These are phyloP conservation scores for Pemphredon lugubris DNA, from an alignment of 2,888 invertebrate genomes.

Conservation along the genomic window DNA sequence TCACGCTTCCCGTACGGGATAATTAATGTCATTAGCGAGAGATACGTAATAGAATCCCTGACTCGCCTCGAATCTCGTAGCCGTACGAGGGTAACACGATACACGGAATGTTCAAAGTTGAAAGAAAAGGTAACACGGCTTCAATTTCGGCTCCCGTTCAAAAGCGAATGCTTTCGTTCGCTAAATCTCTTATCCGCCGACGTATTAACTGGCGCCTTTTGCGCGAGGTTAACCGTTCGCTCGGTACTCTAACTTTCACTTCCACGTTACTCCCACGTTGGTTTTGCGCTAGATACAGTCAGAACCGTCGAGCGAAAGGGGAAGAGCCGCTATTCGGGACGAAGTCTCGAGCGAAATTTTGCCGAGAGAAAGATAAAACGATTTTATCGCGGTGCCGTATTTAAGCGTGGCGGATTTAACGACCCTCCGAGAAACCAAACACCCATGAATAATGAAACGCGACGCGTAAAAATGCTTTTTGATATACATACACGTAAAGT, in stretches of 20 bases:
- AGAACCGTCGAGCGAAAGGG: slow-evolving; percentile 35
- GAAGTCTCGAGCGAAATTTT: slow-evolving; percentile 35
- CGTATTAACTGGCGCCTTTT: slow-evolving; percentile 51
- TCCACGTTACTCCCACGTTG: slow-evolving; percentile 72
- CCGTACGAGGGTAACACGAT: no score
- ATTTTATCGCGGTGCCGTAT: slow-evolving; percentile 35
- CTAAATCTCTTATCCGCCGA: slow-evolving; percentile 41
- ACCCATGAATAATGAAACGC: no score
- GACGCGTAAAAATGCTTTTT: no score
- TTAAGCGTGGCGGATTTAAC: slow-evolving; percentile 1
- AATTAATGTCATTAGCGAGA: no score
- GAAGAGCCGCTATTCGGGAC: slow-evolving; percentile 59
- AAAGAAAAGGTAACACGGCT: background rate
- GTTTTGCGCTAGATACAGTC: slow-evolving; percentile 64
- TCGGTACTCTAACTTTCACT: slow-evolving; percentile 68
- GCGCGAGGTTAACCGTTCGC: slow-evolving; percentile 24
- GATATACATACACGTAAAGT: no score
- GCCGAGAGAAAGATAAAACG: slow-evolving; percentile 28
- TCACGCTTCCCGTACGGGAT: no score
- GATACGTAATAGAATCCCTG: no score
- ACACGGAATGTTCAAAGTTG: background rate
- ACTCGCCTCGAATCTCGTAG: no score
- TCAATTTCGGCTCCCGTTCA: background rate
- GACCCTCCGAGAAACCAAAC: slow-evolving; percentile 26
- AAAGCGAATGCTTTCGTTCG: slow-evolving; percentile 25